A percentile compares a stretch with the other conserved stretches of the same genome.
phyloP scores from a whole-genome alignment of 1,140 invertebrate species.

The Tyrophagus putrescentiae region DNA sequence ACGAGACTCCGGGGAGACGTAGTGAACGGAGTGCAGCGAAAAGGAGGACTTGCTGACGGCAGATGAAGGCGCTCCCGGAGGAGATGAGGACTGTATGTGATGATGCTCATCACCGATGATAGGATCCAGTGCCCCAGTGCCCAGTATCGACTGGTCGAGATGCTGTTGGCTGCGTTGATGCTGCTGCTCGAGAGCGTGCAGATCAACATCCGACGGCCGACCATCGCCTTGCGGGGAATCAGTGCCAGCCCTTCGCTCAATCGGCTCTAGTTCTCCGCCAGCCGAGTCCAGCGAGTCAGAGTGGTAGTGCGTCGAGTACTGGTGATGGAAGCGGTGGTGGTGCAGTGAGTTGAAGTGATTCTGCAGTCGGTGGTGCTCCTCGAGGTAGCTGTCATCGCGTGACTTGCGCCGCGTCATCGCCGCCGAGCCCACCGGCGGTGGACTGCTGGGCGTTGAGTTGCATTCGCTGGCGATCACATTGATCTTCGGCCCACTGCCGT shows the following conservation, averaged over 20 bases:
- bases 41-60: constrained; percentile 1
- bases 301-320: neutral
- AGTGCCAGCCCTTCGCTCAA: no score
- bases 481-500: neutral
- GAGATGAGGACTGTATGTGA: neutral
- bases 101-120: neutral
- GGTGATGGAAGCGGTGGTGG: constrained; percentile 12
- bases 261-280: neutral
- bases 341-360: constrained; percentile 3
- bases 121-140: neutral
- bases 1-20: neutral
- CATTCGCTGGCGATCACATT: constrained; percentile 13
- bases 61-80: no score
- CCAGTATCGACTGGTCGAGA: no score
- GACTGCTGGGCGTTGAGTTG: constrained; percentile 6
- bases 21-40: neutral
- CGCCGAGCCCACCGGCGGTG: neutral
- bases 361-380: neutral
- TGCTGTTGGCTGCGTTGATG: no score
- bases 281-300: neutral
- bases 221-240: no score
- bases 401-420: constrained; percentile 2
- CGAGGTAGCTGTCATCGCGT: constrained; percentile 2
- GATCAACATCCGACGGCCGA: no score
- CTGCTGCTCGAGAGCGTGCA: no score